A percentile compares a stretch with the other conserved stretches of the same genome.
phyloP scores from a whole-genome alignment of 2,888 invertebrate genomes.

The Spodoptera exigua region DNA sequence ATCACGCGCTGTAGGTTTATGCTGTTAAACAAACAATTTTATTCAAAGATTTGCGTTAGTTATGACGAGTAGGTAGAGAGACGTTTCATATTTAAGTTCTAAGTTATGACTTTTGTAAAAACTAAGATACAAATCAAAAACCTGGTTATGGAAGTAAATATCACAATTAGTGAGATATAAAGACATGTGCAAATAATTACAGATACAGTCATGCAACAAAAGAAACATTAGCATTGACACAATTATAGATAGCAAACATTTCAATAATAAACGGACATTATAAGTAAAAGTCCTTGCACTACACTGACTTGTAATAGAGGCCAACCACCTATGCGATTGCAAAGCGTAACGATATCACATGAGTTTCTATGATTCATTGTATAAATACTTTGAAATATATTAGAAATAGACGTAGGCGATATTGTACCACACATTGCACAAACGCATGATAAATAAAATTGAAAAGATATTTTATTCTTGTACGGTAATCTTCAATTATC shows the following conservation, averaged over 20 bases:
- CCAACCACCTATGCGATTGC: conserved; percentile 67
- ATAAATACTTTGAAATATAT: conserved; percentile 44
- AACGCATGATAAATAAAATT: background rate
- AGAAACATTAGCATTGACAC: conserved; percentile 65
- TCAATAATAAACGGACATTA: conserved; percentile 59
- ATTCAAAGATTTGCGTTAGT: conserved; percentile 37
- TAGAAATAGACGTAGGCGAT: conserved; percentile 33
- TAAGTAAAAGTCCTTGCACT: conserved; percentile 70
- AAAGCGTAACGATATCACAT: conserved; percentile 63
- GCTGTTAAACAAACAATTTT: conserved; percentile 41
- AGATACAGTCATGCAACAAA: conserved; percentile 39
- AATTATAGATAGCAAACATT: conserved; percentile 57
- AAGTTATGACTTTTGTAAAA: background rate
- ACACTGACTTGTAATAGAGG: conserved; percentile 63
- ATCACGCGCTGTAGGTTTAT: conserved; percentile 27
- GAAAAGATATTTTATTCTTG: conserved; percentile 5
- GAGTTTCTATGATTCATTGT: conserved; percentile 63
- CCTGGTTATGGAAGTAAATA: conserved; percentile 16
- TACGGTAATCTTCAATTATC: too few relatives aligned
- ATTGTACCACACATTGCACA: conserved; percentile 14
- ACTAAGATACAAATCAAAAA: background rate
- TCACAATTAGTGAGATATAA: conserved; percentile 6
- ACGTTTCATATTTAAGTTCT: conserved; percentile 5
- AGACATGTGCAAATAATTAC: conserved; percentile 18
- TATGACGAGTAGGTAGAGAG: conserved; percentile 16